Evolutionary conservation across 2,113 vertebrate genomes (phyloP).

Genomic region (Ornithorhynchus anatinus): DNA sequence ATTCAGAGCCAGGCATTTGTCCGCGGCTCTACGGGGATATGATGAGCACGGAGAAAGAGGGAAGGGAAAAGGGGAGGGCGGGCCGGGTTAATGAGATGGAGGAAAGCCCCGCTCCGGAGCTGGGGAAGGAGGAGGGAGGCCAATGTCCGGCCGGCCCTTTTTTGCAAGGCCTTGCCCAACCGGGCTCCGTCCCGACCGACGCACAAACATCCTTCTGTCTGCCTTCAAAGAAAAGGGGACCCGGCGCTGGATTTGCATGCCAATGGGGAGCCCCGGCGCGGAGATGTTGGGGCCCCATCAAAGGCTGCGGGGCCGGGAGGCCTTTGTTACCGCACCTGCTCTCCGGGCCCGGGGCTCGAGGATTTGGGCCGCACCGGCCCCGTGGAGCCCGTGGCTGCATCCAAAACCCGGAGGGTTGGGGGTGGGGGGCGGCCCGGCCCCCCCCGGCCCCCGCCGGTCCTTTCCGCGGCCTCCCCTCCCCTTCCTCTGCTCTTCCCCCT

Average conservation of each 20-base stretch:
- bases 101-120: slow-evolving; percentile 67
- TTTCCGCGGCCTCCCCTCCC: no score
- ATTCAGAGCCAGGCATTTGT: slow-evolving; percentile 55
- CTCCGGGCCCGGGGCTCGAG: slow-evolving; percentile 22
- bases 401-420: background rate
- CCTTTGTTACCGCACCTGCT: slow-evolving; percentile 63
- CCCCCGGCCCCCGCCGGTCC: no score
- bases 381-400: background rate
- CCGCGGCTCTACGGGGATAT: slow-evolving; percentile 52
- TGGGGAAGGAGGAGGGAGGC: slow-evolving; percentile 59
- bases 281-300: slow-evolving; percentile 42
- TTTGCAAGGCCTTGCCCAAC: slow-evolving; percentile 50
- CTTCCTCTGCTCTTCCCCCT: no score
- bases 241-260: slow-evolving; percentile 62
- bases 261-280: slow-evolving; percentile 47
- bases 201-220: slow-evolving; percentile 43
- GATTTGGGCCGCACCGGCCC: background rate
- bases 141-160: slow-evolving; percentile 47
- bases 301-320: slow-evolving; percentile 3
- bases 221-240: slow-evolving; percentile 50
- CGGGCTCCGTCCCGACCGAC: slow-evolving; percentile 19
- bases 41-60: slow-evolving; percentile 56
- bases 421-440: no score
- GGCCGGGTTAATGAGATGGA: slow-evolving; percentile 74
- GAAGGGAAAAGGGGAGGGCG: slow-evolving; percentile 53